A percentile compares a stretch with the other conserved stretches of the same genome.
phyloP scores from a whole-genome alignment of 2,888 invertebrate species.

The Phytoseiulus persimilis region DNA sequence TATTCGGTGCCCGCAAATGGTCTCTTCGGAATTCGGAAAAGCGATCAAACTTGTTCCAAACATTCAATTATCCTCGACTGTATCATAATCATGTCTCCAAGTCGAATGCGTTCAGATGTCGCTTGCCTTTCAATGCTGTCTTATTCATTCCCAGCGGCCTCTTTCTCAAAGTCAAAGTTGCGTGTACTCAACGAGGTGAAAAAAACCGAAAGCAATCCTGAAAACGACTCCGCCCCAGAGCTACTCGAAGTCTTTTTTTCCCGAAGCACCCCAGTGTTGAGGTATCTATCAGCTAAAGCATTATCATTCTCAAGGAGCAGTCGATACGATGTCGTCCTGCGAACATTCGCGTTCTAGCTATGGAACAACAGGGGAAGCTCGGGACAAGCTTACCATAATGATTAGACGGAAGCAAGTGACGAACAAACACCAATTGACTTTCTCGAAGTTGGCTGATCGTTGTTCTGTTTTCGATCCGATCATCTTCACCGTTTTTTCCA shows the following conservation, averaged over 20 bases:
- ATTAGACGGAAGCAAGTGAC: not conserved
- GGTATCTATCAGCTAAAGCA: not conserved
- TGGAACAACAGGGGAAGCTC: not conserved
- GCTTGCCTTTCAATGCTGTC: not conserved
- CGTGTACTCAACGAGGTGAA: not conserved
- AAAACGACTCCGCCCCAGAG: not conserved
- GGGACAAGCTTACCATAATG: not conserved
- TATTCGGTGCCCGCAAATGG: too few relatives aligned
- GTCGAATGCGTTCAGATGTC: not conserved
- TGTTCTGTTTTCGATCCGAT: not conserved
- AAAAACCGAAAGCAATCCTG: not conserved
- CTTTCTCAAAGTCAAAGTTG: not conserved
- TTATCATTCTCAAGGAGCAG: not conserved
- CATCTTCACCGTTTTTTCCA: not conserved
- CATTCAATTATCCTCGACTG: not conserved
- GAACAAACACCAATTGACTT: not conserved
- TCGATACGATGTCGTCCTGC: not conserved
- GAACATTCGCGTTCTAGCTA: not conserved
- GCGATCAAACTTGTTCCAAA: not conserved
- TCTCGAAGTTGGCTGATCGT: not conserved
- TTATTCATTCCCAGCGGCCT: not conserved
- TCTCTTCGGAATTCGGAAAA: not conserved
- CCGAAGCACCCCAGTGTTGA: not conserved
- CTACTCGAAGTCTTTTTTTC: not conserved
- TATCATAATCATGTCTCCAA: not conserved